Base-by-base conservation (phyloP, 1,140 invertebrate species). In the Hydropsyche tenuis region DNA sequence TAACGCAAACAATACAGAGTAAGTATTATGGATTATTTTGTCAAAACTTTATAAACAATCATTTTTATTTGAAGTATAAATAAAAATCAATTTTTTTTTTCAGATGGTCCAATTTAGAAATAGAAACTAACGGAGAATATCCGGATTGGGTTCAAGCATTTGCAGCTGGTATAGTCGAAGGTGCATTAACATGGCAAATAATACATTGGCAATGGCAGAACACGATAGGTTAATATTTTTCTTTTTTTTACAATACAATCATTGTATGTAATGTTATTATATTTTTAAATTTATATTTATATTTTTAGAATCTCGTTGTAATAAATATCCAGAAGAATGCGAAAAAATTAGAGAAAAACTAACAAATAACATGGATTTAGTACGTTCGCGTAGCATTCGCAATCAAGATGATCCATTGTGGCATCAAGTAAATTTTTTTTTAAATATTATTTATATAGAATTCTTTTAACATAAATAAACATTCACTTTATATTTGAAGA, bases 111-210 rank as follows among this genome's bases (percentile, higher is more conserved):
- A 87, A 89, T 76, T 82, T 95, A 14, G 93, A 95, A 86, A 88
- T 95, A 63, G 90, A 93, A 83, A 93, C 92, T 5, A 88, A 92
- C 73, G 81, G 84, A 46, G 85, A 86, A 0, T 93, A 90, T 81
- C 88, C 90, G 2, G 92, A 94, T 80, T 87, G 88, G 75, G 87
- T 92, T 6, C 95, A 97, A 84, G 94, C 94, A 0, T 95, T 92
- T 81, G 91, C 92, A 1, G 94, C 95, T n/a, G 96, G 96, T 7
- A 86, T 94, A n/a, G 85, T 94, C 0, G 95, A 97, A 83, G 95
- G 94, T 0, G 90, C 90, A 27, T 80, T 94, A 0, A 94, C 93
- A 2, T 92, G 91, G 88, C 90, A 92, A 76, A 85, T 95, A 25
- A 95, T 96, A 66, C 89, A 92, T 80, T 89, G 90, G 78, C 92